Evolutionary conservation across 2,888 invertebrate species (phyloP).

Genomic region (Agrochola circellaris): DNA sequence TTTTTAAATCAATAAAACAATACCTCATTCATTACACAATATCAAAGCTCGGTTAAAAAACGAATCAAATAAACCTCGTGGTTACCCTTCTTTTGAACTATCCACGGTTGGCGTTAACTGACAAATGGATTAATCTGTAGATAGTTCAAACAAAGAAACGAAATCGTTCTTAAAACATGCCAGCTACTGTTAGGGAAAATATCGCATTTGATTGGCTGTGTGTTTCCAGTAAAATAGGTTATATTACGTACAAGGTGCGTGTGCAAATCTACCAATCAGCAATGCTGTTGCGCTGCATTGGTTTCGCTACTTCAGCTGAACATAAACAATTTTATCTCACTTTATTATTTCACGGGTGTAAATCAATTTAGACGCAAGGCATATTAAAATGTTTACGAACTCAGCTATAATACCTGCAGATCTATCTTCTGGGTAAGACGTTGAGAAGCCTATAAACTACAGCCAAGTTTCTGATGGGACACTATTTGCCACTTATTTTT

Average conservation of each 20-base stretch:
- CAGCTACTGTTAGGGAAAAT: slow-evolving; percentile 10
- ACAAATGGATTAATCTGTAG: slow-evolving; percentile 55
- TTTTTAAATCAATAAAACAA: slow-evolving; percentile 57
- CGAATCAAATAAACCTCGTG: slow-evolving; percentile 49
- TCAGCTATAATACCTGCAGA: not conserved
- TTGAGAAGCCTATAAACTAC: not conserved
- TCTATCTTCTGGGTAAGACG: not conserved
- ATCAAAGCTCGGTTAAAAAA: slow-evolving; percentile 52
- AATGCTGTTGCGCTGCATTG: slow-evolving; percentile 49
- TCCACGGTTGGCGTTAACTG: slow-evolving; percentile 33
- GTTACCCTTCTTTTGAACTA: slow-evolving; percentile 58
- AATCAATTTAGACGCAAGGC: slow-evolving; percentile 50
- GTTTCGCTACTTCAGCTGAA: slow-evolving; percentile 57
- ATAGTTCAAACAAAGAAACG: slow-evolving; percentile 57
- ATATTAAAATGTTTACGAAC: slow-evolving; percentile 55
- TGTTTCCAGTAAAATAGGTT: slow-evolving; percentile 46
- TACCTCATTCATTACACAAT: slow-evolving; percentile 45
- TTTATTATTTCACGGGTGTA: slow-evolving; percentile 61
- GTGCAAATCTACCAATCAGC: slow-evolving; percentile 57
- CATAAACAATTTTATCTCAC: slow-evolving; percentile 61
- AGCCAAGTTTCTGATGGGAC: not conserved
- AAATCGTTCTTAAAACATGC: slow-evolving; percentile 33
- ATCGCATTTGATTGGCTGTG: slow-evolving; percentile 9
- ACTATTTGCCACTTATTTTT: not conserved
- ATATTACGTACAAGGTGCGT: slow-evolving; percentile 18